Conservation (phyloP, 1,140 invertebrate genomes). For the Aphidius gifuensis region DNA sequence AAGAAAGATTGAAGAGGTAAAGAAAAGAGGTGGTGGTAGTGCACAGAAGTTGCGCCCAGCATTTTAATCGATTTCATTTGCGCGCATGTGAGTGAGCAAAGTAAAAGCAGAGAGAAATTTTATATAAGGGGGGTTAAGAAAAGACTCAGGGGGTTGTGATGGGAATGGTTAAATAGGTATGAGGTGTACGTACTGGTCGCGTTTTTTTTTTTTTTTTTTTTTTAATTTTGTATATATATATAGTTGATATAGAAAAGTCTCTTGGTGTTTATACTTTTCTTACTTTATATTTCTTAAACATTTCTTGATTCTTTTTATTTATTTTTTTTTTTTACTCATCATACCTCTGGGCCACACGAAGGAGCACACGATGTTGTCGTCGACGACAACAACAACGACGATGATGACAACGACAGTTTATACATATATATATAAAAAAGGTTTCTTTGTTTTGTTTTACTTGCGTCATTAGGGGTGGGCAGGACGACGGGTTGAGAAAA, state of each 20-base stretch:
- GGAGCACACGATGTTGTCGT: no score
- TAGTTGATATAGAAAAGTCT: background rate
- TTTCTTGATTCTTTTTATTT: no score
- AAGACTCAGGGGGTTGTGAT: slow-evolving; percentile 5
- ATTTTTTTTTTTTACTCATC: no score
- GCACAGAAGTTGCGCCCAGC: slow-evolving; percentile 54
- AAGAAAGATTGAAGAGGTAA: slow-evolving; percentile 14
- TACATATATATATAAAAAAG: slow-evolving; percentile 45
- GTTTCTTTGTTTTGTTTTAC: slow-evolving; percentile 56
- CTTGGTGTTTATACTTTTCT: background rate
- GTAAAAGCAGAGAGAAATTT: slow-evolving; percentile 23
- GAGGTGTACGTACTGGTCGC: no score
- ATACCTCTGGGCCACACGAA: background rate
- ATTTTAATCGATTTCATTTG: slow-evolving; percentile 59
- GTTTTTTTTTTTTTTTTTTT: no score
- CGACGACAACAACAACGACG: no score
- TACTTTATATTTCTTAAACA: background rate
- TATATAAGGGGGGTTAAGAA: slow-evolving; percentile 8
- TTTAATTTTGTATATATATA: no score
- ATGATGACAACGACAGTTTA: slow-evolving; percentile 1
- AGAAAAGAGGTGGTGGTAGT: slow-evolving; percentile 20
- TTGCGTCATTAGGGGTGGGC: slow-evolving; percentile 53
- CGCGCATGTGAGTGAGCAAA: slow-evolving; percentile 50
- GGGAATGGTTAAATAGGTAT: no score
- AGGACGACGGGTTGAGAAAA: slow-evolving; percentile 30